Evolutionary conservation across 2,888 invertebrate genomes (phyloP).

Genomic region (Agrenia bidenticulata): DNA sequence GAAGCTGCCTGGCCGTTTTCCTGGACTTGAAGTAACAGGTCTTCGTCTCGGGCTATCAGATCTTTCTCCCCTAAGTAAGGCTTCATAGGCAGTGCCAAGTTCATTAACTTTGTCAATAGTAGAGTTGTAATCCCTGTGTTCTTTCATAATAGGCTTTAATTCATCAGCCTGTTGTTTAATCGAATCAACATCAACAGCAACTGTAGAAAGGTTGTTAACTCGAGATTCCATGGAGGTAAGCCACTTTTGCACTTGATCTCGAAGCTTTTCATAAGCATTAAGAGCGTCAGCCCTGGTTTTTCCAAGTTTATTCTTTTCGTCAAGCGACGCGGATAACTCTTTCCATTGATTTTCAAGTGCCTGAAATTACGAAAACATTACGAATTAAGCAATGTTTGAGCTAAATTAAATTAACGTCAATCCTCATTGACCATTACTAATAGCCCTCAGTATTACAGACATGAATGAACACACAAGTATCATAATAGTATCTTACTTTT

Average conservation of each 20-base stretch:
- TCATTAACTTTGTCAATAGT: conserved; percentile 91
- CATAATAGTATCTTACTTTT: conserved; percentile 60
- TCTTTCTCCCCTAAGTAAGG: conserved; percentile 71
- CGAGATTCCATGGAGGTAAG: conserved; percentile 75
- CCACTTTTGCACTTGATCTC: conserved; percentile 83
- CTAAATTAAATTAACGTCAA: neutral
- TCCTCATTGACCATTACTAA: neutral
- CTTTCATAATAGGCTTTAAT: conserved; percentile 73
- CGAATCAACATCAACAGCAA: conserved; percentile 83
- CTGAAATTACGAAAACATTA: conserved; percentile 46
- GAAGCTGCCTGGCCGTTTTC: conserved; percentile 63
- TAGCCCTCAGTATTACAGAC: neutral
- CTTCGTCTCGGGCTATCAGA: conserved; percentile 79
- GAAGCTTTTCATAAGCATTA: conserved; percentile 79
- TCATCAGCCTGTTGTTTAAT: conserved; percentile 73
- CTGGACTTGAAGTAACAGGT: conserved; percentile 71
- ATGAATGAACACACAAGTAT: neutral
- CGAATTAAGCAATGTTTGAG: neutral
- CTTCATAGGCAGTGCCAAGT: conserved; percentile 82
- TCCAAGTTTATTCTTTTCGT: conserved; percentile 80
- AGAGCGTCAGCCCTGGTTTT: conserved; percentile 82
- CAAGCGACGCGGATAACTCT: conserved; percentile 70
- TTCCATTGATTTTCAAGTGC: conserved; percentile 85
- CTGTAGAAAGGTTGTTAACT: conserved; percentile 74
- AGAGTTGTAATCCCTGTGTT: conserved; percentile 79